Conservation (phyloP, 2,888 invertebrate genomes). For the Apodemia zela region DNA sequence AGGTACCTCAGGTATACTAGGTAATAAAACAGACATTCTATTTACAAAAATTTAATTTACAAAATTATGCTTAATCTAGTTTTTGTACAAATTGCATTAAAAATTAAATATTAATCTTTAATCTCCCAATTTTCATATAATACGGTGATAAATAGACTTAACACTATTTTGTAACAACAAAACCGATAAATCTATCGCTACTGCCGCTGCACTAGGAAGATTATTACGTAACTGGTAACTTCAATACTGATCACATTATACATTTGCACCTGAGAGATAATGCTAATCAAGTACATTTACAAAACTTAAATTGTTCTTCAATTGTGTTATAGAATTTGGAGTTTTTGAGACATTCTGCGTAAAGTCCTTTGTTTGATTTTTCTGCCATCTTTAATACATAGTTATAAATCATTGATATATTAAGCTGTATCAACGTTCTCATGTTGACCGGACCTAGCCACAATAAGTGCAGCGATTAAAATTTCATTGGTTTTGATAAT, state of each 20-base stretch:
- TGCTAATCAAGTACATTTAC: background rate
- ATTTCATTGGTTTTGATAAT: too few relatives aligned
- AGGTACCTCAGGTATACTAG: background rate
- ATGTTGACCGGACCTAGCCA: too few relatives aligned
- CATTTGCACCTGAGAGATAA: background rate
- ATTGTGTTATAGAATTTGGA: too few relatives aligned
- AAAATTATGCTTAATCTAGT: slow-evolving; percentile 61
- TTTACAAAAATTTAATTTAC: slow-evolving; percentile 65
- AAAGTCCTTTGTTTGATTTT: too few relatives aligned
- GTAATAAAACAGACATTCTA: slow-evolving; percentile 36
- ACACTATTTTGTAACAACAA: slow-evolving; percentile 4
- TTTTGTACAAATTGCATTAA: slow-evolving; percentile 66
- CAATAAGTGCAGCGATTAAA: too few relatives aligned
- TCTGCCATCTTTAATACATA: too few relatives aligned
- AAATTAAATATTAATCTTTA: slow-evolving; percentile 47
- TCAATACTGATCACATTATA: background rate
- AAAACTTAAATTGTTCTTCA: too few relatives aligned
- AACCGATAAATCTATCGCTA: slow-evolving; percentile 8
- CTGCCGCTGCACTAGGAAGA: slow-evolving; percentile 3
- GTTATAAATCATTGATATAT: too few relatives aligned
- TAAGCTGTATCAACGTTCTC: too few relatives aligned
- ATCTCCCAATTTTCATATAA: slow-evolving; percentile 2
- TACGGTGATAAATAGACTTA: slow-evolving; percentile 14
- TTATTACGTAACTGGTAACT: background rate
- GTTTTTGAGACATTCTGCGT: too few relatives aligned